phyloP scores from a whole-genome alignment of 2,888 invertebrate genomes.

The Hydrotaea cyrtoneurina region DNA sequence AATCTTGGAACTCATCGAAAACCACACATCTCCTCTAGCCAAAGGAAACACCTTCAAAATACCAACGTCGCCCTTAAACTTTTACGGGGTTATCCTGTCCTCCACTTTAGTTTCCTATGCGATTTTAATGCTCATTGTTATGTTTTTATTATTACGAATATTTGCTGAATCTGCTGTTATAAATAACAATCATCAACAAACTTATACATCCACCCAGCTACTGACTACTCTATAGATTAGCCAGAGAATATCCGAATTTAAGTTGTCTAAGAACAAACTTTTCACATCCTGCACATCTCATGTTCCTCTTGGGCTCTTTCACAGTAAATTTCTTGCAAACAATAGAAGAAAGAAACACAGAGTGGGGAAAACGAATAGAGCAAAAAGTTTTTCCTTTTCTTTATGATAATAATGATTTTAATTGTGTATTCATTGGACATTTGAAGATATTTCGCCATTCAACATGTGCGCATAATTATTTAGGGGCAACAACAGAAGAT shows the following conservation, averaged over 20 bases:
- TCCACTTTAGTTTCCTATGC: not conserved
- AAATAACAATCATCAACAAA: constrained; percentile 36
- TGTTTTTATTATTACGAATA: constrained; percentile 39
- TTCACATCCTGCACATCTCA: not conserved
- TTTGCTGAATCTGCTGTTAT: constrained; percentile 54
- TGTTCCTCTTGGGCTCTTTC: not conserved
- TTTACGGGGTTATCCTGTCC: not conserved
- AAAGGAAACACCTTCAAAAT: too few relatives aligned
- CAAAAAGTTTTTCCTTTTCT: constrained; percentile 12
- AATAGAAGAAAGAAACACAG: constrained; percentile 10
- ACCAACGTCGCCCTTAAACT: too few relatives aligned
- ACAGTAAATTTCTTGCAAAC: constrained; percentile 31
- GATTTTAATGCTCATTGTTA: constrained; percentile 45
- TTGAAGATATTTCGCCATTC: not conserved
- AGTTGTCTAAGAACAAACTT: not conserved
- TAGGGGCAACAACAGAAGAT: not conserved
- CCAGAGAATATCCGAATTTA: not conserved
- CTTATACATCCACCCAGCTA: not conserved
- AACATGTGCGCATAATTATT: not conserved
- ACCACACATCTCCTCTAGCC: too few relatives aligned
- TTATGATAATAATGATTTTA: constrained; percentile 13
- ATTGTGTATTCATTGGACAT: constrained; percentile 27
- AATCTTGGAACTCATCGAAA: too few relatives aligned
- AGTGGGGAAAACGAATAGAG: constrained; percentile 16
- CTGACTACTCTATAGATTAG: not conserved